Percentiles rank a stretch among this genome's conserved stretches.
Conservation (phyloP, 2,888 invertebrate species). For the Ectemnius continuus region DNA sequence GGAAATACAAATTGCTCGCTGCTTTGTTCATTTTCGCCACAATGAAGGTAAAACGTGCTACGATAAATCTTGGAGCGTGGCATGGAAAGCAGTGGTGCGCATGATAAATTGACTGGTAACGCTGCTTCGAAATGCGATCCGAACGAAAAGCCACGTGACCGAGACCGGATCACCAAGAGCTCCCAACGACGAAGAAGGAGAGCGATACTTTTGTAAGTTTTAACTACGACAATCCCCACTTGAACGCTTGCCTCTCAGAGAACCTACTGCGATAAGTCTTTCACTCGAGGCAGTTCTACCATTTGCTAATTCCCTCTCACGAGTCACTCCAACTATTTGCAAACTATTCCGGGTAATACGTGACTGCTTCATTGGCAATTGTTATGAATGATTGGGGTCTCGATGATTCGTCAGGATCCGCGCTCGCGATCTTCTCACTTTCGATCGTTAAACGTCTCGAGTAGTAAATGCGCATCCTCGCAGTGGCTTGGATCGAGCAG, state of each 20-base stretch:
- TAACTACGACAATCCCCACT: slow-evolving; percentile 14
- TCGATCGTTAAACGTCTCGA: too few species aligned
- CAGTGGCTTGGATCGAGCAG: too few species aligned
- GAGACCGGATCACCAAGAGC: slow-evolving; percentile 11
- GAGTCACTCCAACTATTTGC: slow-evolving; percentile 10
- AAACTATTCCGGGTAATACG: neutral
- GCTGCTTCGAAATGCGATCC: slow-evolving; percentile 36
- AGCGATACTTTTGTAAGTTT: slow-evolving; percentile 22
- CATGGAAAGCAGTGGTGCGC: slow-evolving; percentile 17
- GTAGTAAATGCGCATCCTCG: too few species aligned
- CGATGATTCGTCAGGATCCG: too few species aligned
- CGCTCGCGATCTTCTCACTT: too few species aligned
- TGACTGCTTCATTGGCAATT: too few species aligned
- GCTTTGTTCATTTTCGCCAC: slow-evolving; percentile 29
- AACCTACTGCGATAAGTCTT: slow-evolving; percentile 17
- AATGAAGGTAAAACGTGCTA: slow-evolving; percentile 25
- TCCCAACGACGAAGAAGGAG: slow-evolving; percentile 22
- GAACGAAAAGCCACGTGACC: slow-evolving; percentile 30
- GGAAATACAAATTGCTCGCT: slow-evolving; percentile 33
- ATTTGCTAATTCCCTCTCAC: neutral
- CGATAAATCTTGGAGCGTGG: slow-evolving; percentile 35
- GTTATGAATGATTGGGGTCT: too few species aligned
- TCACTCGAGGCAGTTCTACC: neutral
- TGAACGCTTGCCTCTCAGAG: slow-evolving; percentile 23
- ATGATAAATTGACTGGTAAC: slow-evolving; percentile 49